Evolutionary conservation across 2,113 vertebrate species (phyloP).

Genomic region (Sitta europaea): DNA sequence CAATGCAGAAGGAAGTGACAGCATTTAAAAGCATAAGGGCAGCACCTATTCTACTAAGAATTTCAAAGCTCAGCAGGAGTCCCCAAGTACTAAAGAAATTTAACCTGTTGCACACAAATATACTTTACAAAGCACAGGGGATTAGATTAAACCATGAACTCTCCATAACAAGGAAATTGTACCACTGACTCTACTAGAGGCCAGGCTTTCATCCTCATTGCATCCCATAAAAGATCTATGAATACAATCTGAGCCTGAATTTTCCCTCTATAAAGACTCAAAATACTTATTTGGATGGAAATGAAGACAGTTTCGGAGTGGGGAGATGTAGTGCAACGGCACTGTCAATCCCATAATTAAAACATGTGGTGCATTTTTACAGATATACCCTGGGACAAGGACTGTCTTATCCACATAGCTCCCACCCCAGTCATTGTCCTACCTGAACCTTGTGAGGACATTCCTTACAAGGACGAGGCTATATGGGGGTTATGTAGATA

Average conservation of each 20-base stretch:
- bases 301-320: background rate
- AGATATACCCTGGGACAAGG: background rate
- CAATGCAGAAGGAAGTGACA: background rate
- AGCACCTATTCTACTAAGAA: background rate
- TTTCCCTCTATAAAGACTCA: background rate
- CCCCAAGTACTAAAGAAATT: background rate
- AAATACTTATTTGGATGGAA: background rate
- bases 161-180: background rate
- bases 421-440: background rate
- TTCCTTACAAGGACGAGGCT: background rate
- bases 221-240: background rate
- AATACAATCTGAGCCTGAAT: background rate
- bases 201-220: background rate
- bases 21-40: background rate
- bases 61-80: background rate
- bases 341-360: background rate
- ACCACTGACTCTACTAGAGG: background rate
- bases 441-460: background rate
- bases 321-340: background rate
- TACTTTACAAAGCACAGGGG: background rate
- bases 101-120: background rate
- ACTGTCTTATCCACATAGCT: fast-evolving
- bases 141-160: background rate
- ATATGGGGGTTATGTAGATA: background rate
- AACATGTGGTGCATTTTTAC: background rate